Conservation (phyloP, 2,888 invertebrate species). For the Fragum fragum region DNA sequence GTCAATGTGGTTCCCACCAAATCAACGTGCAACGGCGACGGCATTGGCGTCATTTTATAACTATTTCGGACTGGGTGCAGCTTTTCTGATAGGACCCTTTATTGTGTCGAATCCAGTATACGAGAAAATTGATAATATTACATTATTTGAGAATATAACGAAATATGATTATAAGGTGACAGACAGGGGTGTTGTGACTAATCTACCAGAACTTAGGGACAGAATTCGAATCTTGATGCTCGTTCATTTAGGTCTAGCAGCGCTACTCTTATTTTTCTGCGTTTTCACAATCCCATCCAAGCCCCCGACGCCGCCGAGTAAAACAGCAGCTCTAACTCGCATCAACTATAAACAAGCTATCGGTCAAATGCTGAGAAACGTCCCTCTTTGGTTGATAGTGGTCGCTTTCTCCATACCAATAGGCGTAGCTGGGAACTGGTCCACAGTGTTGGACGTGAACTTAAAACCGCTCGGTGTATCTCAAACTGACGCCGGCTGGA, state of each 20-base stretch:
- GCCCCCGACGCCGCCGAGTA: conserved; percentile 32
- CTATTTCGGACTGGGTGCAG: conserved; percentile 30
- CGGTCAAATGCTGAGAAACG: conserved; percentile 21
- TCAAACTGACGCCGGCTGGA: conserved; percentile 44
- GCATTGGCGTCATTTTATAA: conserved; percentile 34
- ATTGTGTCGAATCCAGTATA: conserved; percentile 26
- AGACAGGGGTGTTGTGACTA: conserved; percentile 11
- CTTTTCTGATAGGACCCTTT: conserved; percentile 31
- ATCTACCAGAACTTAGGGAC: not conserved
- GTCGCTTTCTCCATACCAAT: conserved; percentile 24
- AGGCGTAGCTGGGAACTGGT: conserved; percentile 34
- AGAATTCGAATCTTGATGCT: conserved; percentile 27
- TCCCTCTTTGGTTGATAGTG: conserved; percentile 28
- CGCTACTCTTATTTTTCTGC: not conserved
- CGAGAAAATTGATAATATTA: not conserved
- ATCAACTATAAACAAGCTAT: conserved; percentile 28
- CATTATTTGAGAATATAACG: not conserved
- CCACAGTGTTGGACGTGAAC: conserved; percentile 37
- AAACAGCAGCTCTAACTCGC: conserved; percentile 11
- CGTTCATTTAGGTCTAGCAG: conserved; percentile 22
- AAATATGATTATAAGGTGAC: not conserved
- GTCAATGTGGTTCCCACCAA: conserved; percentile 31
- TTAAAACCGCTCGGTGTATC: conserved; percentile 35
- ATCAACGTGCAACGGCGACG: conserved; percentile 32
- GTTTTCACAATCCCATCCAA: conserved; percentile 9